These are phyloP conservation scores for Syngnathus floridae DNA, from an alignment of 2,113 vertebrate genomes.

Conservation along the genomic window DNA sequence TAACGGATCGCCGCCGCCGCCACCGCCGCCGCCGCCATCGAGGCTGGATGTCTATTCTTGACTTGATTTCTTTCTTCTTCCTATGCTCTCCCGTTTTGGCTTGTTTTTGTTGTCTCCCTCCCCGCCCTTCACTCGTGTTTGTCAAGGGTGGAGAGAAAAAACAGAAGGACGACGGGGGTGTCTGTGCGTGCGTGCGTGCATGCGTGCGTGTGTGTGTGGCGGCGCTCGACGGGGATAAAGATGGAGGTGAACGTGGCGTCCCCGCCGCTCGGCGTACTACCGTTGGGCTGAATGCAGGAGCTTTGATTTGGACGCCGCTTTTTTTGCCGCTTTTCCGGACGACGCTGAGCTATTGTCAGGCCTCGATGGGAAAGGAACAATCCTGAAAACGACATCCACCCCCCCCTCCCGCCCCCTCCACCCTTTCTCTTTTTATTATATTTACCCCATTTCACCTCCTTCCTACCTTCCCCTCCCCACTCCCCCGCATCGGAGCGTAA, in stretches of 20 bases:
- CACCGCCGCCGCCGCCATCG: conserved; percentile 44
- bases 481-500: conserved; percentile 69
- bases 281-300: conserved; percentile 58
- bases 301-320: conserved; percentile 52
- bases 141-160: conserved; percentile 25
- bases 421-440: conserved; percentile 60
- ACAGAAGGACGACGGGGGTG: conserved; percentile 59
- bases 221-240: conserved; percentile 64
- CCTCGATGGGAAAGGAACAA: conserved; percentile 37
- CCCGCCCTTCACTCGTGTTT: conserved; percentile 54
- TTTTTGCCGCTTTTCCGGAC: conserved; percentile 65
- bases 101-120: conserved; percentile 14
- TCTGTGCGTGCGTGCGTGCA: background rate
- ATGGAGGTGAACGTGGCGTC: conserved; percentile 66
- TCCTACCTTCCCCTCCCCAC: conserved; percentile 62
- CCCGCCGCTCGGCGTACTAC: conserved; percentile 49
- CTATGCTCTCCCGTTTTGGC: conserved; percentile 64
- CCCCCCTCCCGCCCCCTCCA: conserved; percentile 30
- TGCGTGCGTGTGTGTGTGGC: conserved; percentile 21
- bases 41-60: conserved; percentile 66
- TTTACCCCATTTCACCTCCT: conserved; percentile 69
- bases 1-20: conserved; percentile 51
- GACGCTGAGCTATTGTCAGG: conserved; percentile 76
- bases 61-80: conserved; percentile 69
- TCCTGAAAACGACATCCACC: conserved; percentile 38